These are phyloP conservation scores for Sternotherus odoratus DNA, from an alignment of 2,797 vertebrate genomes.

Conservation along the genomic window DNA sequence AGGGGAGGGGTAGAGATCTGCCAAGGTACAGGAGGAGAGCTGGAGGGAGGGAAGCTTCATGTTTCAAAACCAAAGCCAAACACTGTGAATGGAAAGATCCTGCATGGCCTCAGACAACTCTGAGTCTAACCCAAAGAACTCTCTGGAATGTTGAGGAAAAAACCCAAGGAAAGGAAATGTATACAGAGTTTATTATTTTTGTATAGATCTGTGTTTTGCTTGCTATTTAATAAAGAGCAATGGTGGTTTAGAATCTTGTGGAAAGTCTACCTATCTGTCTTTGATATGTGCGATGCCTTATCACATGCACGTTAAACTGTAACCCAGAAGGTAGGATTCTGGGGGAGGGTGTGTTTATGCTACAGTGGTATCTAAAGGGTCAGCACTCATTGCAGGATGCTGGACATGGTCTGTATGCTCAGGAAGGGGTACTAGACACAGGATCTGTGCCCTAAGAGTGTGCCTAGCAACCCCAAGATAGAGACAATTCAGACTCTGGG, in stretches of 20 bases:
- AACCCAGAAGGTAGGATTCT: background rate
- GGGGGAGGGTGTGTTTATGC: background rate
- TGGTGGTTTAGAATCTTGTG: background rate
- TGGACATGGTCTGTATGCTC: background rate
- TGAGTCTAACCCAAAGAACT: background rate
- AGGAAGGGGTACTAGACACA: background rate
- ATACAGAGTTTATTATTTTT: background rate
- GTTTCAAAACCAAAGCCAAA: background rate
- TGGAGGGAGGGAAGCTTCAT: background rate
- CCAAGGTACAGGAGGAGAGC: background rate
- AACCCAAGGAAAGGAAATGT: background rate
- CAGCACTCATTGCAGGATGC: background rate
- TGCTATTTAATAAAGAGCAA: background rate
- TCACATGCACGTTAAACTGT: background rate
- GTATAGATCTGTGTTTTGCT: background rate
- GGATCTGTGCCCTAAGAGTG: background rate
- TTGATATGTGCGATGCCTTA: background rate
- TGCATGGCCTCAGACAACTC: background rate
- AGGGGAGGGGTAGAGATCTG: too few species aligned
- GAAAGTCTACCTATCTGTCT: background rate
- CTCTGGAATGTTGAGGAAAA: background rate
- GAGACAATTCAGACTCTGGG: background rate
- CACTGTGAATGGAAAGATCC: background rate
- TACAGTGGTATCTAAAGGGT: background rate
- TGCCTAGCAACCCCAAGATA: background rate